phyloP scores from a whole-genome alignment of 2,888 invertebrate species.

The Campoplex capitator region DNA sequence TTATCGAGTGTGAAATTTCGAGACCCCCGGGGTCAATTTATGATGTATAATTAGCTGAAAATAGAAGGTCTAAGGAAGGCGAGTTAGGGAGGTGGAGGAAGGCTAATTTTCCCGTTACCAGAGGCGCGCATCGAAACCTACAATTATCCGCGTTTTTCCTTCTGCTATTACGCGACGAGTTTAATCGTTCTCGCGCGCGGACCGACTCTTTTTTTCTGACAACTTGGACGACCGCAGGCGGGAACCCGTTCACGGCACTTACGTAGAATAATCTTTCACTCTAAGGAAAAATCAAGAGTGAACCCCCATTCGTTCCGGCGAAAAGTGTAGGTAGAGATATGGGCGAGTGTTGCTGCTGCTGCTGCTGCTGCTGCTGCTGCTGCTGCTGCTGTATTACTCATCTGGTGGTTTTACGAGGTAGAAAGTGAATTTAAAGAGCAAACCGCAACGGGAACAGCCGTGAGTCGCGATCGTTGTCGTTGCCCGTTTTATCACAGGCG shows the following conservation, averaged over 20 bases:
- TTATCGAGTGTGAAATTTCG: conserved; percentile 13
- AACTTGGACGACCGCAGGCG: conserved; percentile 44
- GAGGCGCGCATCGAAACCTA: conserved; percentile 39
- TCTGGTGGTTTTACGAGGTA: conserved; percentile 79
- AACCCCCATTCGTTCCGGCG: conserved; percentile 75
- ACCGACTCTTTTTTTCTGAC: conserved; percentile 33
- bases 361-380: neutral
- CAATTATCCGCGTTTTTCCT: conserved; percentile 52
- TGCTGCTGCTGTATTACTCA: conserved; percentile 15
- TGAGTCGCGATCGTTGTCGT: conserved; percentile 37
- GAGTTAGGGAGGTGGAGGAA: conserved; percentile 9
- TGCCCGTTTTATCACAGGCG: conserved; percentile 33
- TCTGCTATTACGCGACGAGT: conserved; percentile 57
- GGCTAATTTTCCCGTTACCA: conserved; percentile 54
- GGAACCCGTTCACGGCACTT: conserved; percentile 15
- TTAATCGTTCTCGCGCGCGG: conserved; percentile 54
- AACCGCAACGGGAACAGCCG: conserved; percentile 39
- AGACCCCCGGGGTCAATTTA: conserved; percentile 32
- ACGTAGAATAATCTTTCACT: conserved; percentile 15
- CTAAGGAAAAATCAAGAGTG: conserved; percentile 47
- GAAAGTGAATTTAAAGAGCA: conserved; percentile 81
- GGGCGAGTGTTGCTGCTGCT: conserved; percentile 31
- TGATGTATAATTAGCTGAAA: conserved; percentile 37
- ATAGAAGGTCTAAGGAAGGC: conserved; percentile 21
- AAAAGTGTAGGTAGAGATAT: conserved; percentile 69